Conservation (phyloP, 35 echinoderm and acorn worm species). For the Acanthaster planci region DNA sequence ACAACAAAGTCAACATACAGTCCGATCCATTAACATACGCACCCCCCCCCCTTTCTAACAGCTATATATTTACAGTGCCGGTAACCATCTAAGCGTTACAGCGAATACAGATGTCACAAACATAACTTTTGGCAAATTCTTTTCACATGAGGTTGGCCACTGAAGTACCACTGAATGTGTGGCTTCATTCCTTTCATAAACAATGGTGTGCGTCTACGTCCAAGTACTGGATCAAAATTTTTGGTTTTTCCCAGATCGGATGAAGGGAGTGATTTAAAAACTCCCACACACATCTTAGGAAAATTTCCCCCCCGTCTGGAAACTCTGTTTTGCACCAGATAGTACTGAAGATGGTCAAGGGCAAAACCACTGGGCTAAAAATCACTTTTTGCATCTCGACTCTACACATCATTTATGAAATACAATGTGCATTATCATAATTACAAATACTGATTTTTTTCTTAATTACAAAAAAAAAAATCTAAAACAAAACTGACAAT, state of each 20-base stretch:
- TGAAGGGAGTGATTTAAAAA: background rate
- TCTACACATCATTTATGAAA: background rate
- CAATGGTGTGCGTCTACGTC: too few species aligned
- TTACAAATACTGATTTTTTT: constrained; percentile 4
- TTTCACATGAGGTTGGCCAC: too few species aligned
- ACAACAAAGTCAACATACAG: background rate
- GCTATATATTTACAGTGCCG: background rate
- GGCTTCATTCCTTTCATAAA: too few species aligned
- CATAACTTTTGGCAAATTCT: too few species aligned
- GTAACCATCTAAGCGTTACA: background rate
- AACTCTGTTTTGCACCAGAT: background rate
- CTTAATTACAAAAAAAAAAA: background rate
- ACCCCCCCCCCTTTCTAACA: background rate
- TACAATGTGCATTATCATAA: constrained; percentile 10
- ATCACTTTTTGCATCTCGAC: background rate
- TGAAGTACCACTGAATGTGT: too few species aligned
- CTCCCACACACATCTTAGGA: background rate
- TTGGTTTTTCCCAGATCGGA: background rate
- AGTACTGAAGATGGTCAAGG: background rate
- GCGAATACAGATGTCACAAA: too few species aligned
- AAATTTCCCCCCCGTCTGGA: background rate
- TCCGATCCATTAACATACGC: too few species aligned
- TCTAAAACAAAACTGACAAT: background rate
- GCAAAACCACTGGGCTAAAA: background rate
- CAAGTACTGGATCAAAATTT: too few species aligned